phyloP scores from a whole-genome alignment of 53 echinoderm and acorn worm species.

The Glandiceps talaboti region DNA sequence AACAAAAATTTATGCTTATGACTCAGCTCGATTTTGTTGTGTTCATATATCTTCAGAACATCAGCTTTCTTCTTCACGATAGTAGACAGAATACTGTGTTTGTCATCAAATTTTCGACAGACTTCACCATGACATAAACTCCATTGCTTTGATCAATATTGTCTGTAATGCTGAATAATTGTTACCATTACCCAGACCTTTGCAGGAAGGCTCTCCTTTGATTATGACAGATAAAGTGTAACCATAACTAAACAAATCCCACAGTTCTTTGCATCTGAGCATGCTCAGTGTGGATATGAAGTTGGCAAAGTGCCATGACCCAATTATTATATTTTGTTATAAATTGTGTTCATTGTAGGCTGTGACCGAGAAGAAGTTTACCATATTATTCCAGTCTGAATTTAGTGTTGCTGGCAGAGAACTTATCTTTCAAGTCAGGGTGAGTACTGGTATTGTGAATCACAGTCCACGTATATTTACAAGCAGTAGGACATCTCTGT shows the following conservation, averaged over 20 bases:
- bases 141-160: neutral
- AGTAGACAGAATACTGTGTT: neutral
- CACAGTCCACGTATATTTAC: neutral
- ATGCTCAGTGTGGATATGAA: no score
- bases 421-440: conserved; percentile 93
- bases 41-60: neutral
- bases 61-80: neutral
- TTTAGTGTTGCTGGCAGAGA: conserved; percentile 91
- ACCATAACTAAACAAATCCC: no score
- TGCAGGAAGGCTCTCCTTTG: no score
- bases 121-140: neutral
- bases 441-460: conserved; percentile 46
- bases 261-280: no score
- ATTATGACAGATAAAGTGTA: no score
- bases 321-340: no score
- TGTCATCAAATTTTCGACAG: neutral
- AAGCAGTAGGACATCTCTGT: neutral
- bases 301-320: no score
- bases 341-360: conserved; percentile 56
- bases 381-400: conserved; percentile 84
- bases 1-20: no score
- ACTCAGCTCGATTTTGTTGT: neutral
- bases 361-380: conserved; percentile 99
- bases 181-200: no score
- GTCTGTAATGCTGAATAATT: no score